These are phyloP conservation scores for Meleagris gallopavo DNA, from an alignment of 2,113 vertebrate genomes.

Conservation along the genomic window DNA sequence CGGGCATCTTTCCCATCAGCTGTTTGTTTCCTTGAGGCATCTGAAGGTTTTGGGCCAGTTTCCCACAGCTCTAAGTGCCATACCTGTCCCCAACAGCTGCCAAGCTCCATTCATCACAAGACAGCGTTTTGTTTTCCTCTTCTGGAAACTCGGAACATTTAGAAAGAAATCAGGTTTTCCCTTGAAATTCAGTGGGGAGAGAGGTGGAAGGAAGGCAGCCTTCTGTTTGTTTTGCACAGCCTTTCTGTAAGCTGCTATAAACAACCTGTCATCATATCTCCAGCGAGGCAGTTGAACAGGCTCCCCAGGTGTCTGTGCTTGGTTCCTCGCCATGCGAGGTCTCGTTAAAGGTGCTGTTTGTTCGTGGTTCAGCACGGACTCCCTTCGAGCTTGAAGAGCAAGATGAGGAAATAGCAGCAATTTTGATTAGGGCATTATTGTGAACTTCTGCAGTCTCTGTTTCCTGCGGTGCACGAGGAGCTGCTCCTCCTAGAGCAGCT, in stretches of 20 bases:
- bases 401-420: neutral
- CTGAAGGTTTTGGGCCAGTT: neutral
- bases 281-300: constrained; percentile 14
- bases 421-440: constrained; percentile 24
- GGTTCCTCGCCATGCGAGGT: constrained; percentile 22
- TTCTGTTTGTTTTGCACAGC: neutral
- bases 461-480: neutral
- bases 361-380: constrained; percentile 15
- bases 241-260: constrained; percentile 6
- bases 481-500: neutral
- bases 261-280: constrained; percentile 6
- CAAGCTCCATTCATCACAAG: constrained; percentile 9
- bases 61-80: neutral
- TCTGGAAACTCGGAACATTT: neutral
- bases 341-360: constrained; percentile 40
- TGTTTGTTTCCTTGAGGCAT: neutral
- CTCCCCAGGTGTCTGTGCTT: constrained; percentile 6
- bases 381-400: constrained; percentile 9
- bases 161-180: constrained; percentile 8
- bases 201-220: neutral
- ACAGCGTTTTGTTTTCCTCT: neutral
- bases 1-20: constrained; percentile 29
- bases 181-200: neutral
- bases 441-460: neutral
- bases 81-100: constrained; percentile 48